These are phyloP conservation scores for Chitala chitala DNA, from an alignment of 2,113 vertebrate genomes.

Conservation along the genomic window DNA sequence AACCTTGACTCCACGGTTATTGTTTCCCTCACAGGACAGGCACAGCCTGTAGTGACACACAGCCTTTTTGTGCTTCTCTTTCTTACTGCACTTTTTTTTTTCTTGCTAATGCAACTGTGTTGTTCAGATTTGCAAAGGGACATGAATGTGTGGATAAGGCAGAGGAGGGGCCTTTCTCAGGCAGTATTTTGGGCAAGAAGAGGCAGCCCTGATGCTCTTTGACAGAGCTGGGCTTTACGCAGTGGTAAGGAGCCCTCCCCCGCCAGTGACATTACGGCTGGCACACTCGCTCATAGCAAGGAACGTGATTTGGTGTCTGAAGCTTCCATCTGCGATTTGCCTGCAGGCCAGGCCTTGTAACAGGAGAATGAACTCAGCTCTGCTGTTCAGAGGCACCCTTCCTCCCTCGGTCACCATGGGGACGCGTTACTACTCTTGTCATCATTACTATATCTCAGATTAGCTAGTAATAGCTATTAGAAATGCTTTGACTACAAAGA, in stretches of 20 bases:
- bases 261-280: slow-evolving; percentile 33
- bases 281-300: slow-evolving; percentile 24
- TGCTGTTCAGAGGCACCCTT: background rate
- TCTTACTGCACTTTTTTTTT: background rate
- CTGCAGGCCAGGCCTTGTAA: slow-evolving; percentile 7
- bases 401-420: background rate
- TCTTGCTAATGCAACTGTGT: no score
- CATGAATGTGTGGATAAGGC: background rate
- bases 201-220: background rate
- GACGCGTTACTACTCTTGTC: no score
- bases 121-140: background rate
- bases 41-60: no score
- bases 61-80: background rate
- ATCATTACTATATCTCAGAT: no score
- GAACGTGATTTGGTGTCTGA: slow-evolving; percentile 25
- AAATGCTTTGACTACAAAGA: no score
- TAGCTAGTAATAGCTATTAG: no score
- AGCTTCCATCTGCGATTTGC: background rate
- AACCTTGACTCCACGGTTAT: background rate
- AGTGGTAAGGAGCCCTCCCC: background rate
- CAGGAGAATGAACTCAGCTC: slow-evolving; percentile 17
- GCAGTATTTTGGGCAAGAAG: no score
- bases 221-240: slow-evolving; percentile 10
- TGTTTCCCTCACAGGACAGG: background rate
- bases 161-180: no score